Base-by-base conservation (phyloP, 2,113 vertebrate species). In the Hypomesus transpacificus region DNA sequence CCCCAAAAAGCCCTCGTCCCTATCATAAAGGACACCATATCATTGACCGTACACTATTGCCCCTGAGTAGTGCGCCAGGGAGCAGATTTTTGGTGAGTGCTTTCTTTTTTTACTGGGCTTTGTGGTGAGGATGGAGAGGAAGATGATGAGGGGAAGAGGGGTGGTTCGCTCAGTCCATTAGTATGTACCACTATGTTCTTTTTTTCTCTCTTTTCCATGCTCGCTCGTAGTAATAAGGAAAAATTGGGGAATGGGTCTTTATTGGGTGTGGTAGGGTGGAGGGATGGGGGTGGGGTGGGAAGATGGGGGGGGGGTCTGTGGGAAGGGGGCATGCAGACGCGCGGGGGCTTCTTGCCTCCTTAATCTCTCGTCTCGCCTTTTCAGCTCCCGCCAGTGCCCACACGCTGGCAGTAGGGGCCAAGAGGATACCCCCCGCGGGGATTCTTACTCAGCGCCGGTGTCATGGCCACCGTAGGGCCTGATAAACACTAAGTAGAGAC, bases 391-490 rank as follows among this genome's bases (percentile, higher is more conserved):
- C 91, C 91, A 91, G 86, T 90, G 90, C 85, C 85, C 28, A 18
- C 78, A 81, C 86, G 92, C 93, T 77, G 87, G 92, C 92, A 91
- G 84, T 84, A 46, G 82, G 89, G 91, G 89, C 92, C 76, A 75
- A 94, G 91, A 88, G 90, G 90, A 89, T 82, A 75, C 90, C 92
- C 87, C 92, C 94, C 86, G 90, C 86, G 64, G 93, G 89, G 94
- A 91, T 86, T 91, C 93, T 93, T 91, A 94, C 92, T 92, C 93
- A 93, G 92, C 88, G 82, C 91, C 75, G 92, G 92, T 92, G 90
- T 93, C 88, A 59, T 80, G 89, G 89, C 88, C 88, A 88, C 88
- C 87, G 85, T 0, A 52, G 86, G 89, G 92, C 90, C 92, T 89
- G 80, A 87, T 91, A 91, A 93, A 91, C 92, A 91, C 90, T 91